Conservation (phyloP, 2,797 vertebrate species). For the Lagocephalus sceleratus region DNA sequence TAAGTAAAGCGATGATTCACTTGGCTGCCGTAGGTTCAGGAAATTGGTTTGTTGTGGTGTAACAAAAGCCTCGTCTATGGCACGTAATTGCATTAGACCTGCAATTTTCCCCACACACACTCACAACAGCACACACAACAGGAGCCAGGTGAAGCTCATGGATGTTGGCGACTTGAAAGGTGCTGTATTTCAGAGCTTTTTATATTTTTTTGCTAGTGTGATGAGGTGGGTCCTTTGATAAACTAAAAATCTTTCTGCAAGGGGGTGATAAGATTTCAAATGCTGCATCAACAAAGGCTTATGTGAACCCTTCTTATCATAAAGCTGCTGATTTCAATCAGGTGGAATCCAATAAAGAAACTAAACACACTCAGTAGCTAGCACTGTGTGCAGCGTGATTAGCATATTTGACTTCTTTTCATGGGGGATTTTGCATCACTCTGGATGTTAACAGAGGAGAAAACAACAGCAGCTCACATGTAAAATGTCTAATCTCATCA, state of each 20-base stretch:
- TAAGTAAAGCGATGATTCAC: conserved; percentile 62
- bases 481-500: too few species aligned
- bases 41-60: conserved; percentile 68
- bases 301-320: conserved; percentile 18
- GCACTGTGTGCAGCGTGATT: background rate
- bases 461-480: background rate
- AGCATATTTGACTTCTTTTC: conserved; percentile 15
- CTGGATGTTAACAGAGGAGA: conserved; percentile 27
- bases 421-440: conserved; percentile 19
- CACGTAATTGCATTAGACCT: conserved; percentile 53
- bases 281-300: conserved; percentile 32
- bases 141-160: conserved; percentile 14
- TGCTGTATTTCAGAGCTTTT: conserved; percentile 38
- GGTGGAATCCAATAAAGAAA: conserved; percentile 47
- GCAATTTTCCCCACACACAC: conserved; percentile 33
- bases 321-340: conserved; percentile 43
- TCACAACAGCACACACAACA: background rate
- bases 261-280: conserved; percentile 42
- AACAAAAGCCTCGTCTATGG: conserved; percentile 60
- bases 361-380: conserved; percentile 28
- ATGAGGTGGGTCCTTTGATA: conserved; percentile 36
- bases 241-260: conserved; percentile 21
- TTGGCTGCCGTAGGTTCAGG: conserved; percentile 60
- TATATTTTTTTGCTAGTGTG: conserved; percentile 38
- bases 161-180: conserved; percentile 47